Base-by-base conservation (phyloP, 35 echinoderm and acorn worm genomes). In the Patiria miniata region DNA sequence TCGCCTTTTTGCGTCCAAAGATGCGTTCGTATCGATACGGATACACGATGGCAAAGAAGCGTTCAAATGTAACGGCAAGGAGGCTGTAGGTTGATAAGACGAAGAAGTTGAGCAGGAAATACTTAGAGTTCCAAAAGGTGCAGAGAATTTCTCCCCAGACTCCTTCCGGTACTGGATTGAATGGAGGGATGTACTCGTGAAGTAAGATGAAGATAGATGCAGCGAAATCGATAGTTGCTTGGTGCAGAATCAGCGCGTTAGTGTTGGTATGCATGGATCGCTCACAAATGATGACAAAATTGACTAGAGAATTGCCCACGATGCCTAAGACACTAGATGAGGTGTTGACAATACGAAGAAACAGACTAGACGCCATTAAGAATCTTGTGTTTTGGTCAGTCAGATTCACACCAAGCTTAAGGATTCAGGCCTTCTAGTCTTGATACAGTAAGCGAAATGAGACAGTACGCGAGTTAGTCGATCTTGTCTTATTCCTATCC, bases 21-120 rank as follows among this genome's bases (percentile, higher is more conserved):
- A 82, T 22, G 7, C 38, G 16, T 33, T 69, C 30, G 51, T 68
- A 89, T 36, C 40, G 87, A 34, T 81, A 82, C 0, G 92, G 92
- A 59, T 90, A 78, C 4, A 90, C 92, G 7, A 94, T 83, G 0
- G 92, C 92, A 61, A 94, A 80, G 83, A 89, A 94, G 28, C 92
- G 44, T 44, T 89, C 92, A 12, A 94, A 68, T 4, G 92, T 83
- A 36, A 94, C 30, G 21, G 85, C 77, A 10, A 79, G 54, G 15
- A 94, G 77, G 30, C 83, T 94, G 61, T 85, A 85, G 7, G 87
- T 81, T 21, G 92, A 94, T 8, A 83, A 81, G 2, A 77, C 77
- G 18, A 90, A 59, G 57, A 82, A 68, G 30, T 42, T 79, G 36
- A 83, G 89, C 39, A 94, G 73, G 68, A 91, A 78, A 10, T 85